phyloP scores from a whole-genome alignment of 2,888 invertebrate genomes.

The Diogma glabrata region DNA sequence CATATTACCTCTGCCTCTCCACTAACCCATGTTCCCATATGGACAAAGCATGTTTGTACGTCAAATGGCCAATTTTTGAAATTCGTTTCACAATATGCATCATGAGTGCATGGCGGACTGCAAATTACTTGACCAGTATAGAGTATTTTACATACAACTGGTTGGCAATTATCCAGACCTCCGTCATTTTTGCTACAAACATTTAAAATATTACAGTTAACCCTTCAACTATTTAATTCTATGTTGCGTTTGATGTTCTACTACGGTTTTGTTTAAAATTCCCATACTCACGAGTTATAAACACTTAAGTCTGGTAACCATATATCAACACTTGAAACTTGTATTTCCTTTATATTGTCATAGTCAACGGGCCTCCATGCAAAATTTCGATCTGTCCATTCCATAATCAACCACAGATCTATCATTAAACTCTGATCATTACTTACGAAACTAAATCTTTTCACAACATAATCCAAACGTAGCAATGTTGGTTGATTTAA shows the following conservation, averaged over 20 bases:
- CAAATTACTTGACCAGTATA: constrained; percentile 47
- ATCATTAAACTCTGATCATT: constrained; percentile 31
- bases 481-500: constrained; percentile 39
- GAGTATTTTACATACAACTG: constrained; percentile 41
- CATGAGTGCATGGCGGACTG: constrained; percentile 44
- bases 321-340: constrained; percentile 55
- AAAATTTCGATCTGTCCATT: constrained; percentile 58
- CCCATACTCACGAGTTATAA: constrained; percentile 48
- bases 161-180: constrained; percentile 19
- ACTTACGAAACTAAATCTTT: constrained; percentile 33
- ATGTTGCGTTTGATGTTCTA: too few relatives aligned
- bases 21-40: constrained; percentile 50
- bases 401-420: constrained; percentile 43
- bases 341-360: constrained; percentile 46
- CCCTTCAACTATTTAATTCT: too few relatives aligned
- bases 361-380: constrained; percentile 58
- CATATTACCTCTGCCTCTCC: constrained; percentile 49
- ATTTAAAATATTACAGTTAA: too few relatives aligned
- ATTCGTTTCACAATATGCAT: constrained; percentile 46
- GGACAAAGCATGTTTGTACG: constrained; percentile 48
- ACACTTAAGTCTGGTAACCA: constrained; percentile 69
- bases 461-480: constrained; percentile 42
- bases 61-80: constrained; percentile 55
- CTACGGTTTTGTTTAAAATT: neutral
- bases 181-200: neutral